Base-by-base conservation (phyloP, 2,797 vertebrate genomes). In the Microchirus variegatus region DNA sequence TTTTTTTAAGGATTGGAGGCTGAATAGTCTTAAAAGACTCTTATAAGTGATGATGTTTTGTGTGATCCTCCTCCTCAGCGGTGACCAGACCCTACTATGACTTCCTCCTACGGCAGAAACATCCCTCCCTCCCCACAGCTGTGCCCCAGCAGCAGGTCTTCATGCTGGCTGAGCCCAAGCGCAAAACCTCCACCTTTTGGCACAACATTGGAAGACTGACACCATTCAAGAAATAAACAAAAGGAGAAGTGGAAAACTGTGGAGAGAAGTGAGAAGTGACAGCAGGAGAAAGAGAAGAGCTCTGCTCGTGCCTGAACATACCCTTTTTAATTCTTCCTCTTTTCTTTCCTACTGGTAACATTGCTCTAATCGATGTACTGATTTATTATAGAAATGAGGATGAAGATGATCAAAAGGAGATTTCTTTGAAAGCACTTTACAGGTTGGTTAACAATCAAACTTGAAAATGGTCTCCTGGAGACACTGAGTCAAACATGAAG, bases 131-230 rank as follows among this genome's bases (percentile, higher is more conserved):
- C 61, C 94, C 96, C 13, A 86, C 90, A 2, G 92, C 93, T 17
- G 78, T 96, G 66, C 95, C 96, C 5, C 95, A 96, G 91, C 96
- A 96, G 87, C 96, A 98, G 74, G 95, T 96, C 77, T 95, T 96
- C 89, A 94, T 97, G 94, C 81, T 98, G 89, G 95, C 96, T 1
- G 96, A 98, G 83, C 96, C 96, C 81, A 97, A 97, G 81, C 94
- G 95, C 89, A 98, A 98, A 90, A 93, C 95, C 56, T 96, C 95
- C 61, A 96, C 96, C 88, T 99, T 99, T 92, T 98, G 96, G 96
- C 96, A 99, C 89, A 97, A 95, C 91, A 97, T 98, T 51, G 96
- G 96, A 86, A 91, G 95, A 83, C 93, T 99, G 91, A 95, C 96
- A 0, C 96, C 97, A 9, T 99, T 99, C 91, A 95, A 95, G 73